phyloP scores from a whole-genome alignment of 2,888 invertebrate genomes.

The Cheilosia variabilis region DNA sequence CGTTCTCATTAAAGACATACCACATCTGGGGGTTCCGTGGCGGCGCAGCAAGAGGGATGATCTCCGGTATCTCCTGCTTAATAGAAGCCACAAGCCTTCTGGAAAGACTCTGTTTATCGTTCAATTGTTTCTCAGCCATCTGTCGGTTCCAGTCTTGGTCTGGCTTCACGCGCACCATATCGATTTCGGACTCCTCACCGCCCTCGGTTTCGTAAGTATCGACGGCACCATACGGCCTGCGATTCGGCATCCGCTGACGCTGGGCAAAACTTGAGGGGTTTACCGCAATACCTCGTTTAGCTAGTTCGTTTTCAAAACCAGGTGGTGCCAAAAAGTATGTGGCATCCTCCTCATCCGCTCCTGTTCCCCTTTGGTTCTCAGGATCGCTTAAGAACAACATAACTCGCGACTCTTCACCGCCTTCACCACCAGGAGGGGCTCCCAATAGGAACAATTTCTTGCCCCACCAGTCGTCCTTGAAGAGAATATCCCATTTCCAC shows the following conservation, averaged over 20 bases:
- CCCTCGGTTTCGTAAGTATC: constrained; percentile 49
- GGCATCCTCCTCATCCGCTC: constrained; percentile 46
- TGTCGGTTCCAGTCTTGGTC: not conserved
- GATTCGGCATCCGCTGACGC: not conserved
- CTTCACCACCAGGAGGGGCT: constrained; percentile 10
- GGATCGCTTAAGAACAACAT: constrained; percentile 55
- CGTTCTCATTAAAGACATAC: constrained; percentile 27
- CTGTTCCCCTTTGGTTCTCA: constrained; percentile 15
- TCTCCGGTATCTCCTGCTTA: constrained; percentile 52
- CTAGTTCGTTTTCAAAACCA: constrained; percentile 62
- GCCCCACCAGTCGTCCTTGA: constrained; percentile 50
- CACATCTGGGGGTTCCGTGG: constrained; percentile 18
- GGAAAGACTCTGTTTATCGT: constrained; percentile 24
- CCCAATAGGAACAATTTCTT: constrained; percentile 51
- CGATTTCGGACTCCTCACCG: constrained; percentile 60
- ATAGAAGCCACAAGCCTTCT: constrained; percentile 45
- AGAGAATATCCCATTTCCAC: constrained; percentile 68
- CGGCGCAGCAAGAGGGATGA: constrained; percentile 40
- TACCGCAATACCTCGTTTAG: constrained; percentile 51
- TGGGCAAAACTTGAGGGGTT: constrained; percentile 28
- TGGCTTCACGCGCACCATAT: constrained; percentile 56
- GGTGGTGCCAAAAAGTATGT: constrained; percentile 69
- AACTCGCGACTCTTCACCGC: constrained; percentile 39
- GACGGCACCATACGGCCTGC: not conserved
- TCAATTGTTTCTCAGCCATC: not conserved